Evolutionary conservation across 2,888 invertebrate species (phyloP).

Genomic region (Fragum fragum): DNA sequence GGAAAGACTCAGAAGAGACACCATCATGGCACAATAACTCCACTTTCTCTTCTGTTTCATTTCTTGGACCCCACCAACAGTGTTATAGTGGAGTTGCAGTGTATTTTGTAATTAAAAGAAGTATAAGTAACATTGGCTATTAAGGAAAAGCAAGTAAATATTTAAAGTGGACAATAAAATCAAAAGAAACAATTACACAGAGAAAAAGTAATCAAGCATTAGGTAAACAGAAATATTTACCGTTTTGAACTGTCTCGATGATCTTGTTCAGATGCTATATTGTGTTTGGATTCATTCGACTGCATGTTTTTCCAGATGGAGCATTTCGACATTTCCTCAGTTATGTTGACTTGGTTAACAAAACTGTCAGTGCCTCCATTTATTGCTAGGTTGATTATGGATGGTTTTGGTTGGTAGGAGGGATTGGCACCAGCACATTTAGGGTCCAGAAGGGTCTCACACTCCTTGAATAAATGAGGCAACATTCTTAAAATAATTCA

Average conservation of each 20-base stretch:
- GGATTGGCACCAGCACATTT: constrained; percentile 33
- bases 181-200: too few relatives aligned
- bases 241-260: constrained; percentile 34
- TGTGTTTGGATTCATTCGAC: constrained; percentile 71
- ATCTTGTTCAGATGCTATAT: not conserved
- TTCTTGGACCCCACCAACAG: too few relatives aligned
- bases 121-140: too few relatives aligned
- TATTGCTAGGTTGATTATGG: constrained; percentile 61
- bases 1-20: too few relatives aligned
- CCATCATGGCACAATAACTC: too few relatives aligned
- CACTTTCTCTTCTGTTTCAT: too few relatives aligned
- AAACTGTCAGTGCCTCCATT: constrained; percentile 64
- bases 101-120: too few relatives aligned
- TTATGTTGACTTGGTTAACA: constrained; percentile 88
- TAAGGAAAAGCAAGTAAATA: too few relatives aligned
- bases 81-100: too few relatives aligned
- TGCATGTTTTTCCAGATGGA: constrained; percentile 92
- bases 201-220: too few relatives aligned
- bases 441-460: constrained; percentile 60
- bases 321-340: constrained; percentile 97
- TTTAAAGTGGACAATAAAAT: too few relatives aligned
- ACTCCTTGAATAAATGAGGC: constrained; percentile 48
- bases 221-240: not conserved
- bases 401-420: constrained; percentile 35
- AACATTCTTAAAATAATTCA: too few relatives aligned